Evolutionary conservation across 2,113 vertebrate species (phyloP), one percentile per base, ranked within the genome.

Genomic region (Orthochromis indermauri): DNA sequence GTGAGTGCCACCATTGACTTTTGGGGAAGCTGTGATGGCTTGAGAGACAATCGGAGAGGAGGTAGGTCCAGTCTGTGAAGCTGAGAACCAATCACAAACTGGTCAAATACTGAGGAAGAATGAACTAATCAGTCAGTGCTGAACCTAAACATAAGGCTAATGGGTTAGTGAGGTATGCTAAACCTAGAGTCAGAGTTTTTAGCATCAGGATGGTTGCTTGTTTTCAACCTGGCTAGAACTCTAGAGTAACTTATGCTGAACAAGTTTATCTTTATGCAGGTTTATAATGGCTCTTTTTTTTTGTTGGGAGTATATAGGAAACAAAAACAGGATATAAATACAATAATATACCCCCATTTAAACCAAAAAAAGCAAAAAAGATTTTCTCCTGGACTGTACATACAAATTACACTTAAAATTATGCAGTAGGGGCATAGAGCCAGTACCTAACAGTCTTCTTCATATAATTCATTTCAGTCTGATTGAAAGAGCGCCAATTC

Each of bases 41-140:
- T 93, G 93, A 82, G 91, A 95, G 85, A 91, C 92, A 92, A 89
- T 91, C 86, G 93, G 73, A 91, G 93, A 94, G 16, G 90, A 89
- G 4, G 83, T 81, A 35, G 94, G 88, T 6, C 86, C 88, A 84
- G 81, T 55, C 91, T 86, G 89, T 2, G 90, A 63, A 71, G 91
- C 95, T 95, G 91, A 90, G 86, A 86, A 94, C 88, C 94, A 95
- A 95, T 92, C 84, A 94, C 35, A 92, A 92, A 19, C 53, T 88
- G 26, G 79, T 93, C 85, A 81, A 63, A 28, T 4, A 55, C 3
- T n/a, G 45, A 45, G 73, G 9, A 42, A 80, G n/a, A 78, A 66
- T 66, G 2, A 80, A 63, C 19, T 26, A 1, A 80, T 4, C 10
- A 12, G 59, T 59, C 54, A 45, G 26, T 31, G 26, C 71, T 49